Percentiles rank a stretch among this genome's conserved stretches.
These are phyloP conservation scores for Meiosimyza platycephala DNA, from an alignment of 2,888 invertebrate genomes.

Conservation along the genomic window DNA sequence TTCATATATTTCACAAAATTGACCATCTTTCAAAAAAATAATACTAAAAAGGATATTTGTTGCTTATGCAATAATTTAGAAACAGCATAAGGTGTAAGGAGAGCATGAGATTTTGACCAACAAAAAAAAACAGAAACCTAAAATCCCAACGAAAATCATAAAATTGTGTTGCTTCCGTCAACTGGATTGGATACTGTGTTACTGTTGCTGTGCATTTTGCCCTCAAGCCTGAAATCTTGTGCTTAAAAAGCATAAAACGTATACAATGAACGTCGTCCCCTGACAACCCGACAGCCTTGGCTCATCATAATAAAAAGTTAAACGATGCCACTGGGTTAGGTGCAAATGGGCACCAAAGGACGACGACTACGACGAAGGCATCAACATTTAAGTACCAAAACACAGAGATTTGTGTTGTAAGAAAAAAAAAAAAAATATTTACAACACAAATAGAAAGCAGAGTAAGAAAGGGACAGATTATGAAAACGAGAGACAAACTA, in stretches of 20 bases:
- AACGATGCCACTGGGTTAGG: conserved; percentile 15
- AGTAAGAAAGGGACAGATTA: background rate
- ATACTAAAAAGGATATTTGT: too few relatives aligned
- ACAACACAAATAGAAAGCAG: background rate
- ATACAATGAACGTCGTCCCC: conserved; percentile 3
- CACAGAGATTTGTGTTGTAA: background rate
- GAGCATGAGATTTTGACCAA: too few relatives aligned
- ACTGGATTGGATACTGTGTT: too few relatives aligned
- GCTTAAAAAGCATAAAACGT: background rate
- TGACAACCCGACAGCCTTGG: background rate
- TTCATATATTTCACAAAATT: too few relatives aligned
- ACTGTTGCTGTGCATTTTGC: too few relatives aligned
- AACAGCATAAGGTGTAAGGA: too few relatives aligned
- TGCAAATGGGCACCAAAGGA: conserved; percentile 9
- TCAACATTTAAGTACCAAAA: background rate
- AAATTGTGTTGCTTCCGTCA: too few relatives aligned
- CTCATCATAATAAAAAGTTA: conserved; percentile 15
- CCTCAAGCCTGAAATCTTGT: background rate
- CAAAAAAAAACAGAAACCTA: too few relatives aligned
- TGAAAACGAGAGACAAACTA: background rate
- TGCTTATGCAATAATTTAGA: too few relatives aligned
- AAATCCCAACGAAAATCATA: too few relatives aligned
- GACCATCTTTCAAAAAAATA: too few relatives aligned
- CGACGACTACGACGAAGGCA: background rate
- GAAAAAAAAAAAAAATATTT: too few relatives aligned